A percentile compares a stretch with the other conserved stretches of the same genome.
phyloP scores from a whole-genome alignment of 2,113 vertebrate species.

The Seriola rivoliana region DNA sequence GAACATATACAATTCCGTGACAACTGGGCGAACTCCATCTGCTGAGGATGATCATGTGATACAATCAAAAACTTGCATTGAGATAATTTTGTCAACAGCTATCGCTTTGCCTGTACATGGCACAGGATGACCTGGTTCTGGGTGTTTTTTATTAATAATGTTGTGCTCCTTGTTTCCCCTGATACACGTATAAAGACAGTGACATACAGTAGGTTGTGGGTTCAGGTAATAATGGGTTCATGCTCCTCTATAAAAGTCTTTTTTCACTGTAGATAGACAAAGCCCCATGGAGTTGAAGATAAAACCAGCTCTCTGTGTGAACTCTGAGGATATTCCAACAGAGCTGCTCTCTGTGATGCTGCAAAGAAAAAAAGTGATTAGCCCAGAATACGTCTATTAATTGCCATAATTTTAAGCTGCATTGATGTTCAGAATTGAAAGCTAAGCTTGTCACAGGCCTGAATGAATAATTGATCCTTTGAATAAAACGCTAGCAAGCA shows the following conservation, averaged over 20 bases:
- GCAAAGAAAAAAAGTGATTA: conserved; percentile 31
- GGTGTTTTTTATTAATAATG: not conserved
- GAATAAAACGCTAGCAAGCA: conserved; percentile 45
- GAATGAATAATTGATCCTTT: conserved; percentile 67
- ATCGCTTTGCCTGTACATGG: not conserved
- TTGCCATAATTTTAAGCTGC: conserved; percentile 35
- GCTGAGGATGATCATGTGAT: no score
- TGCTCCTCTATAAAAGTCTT: conserved; percentile 3
- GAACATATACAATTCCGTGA: no score
- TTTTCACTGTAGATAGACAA: conserved; percentile 9
- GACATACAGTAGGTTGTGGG: not conserved
- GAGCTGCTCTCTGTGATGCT: conserved; percentile 43
- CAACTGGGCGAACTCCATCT: no score
- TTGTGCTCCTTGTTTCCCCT: not conserved
- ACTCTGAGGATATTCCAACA: conserved; percentile 19
- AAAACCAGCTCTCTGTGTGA: conserved; percentile 20
- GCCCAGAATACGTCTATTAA: conserved; percentile 49
- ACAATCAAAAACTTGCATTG: not conserved
- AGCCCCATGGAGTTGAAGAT: conserved; percentile 32
- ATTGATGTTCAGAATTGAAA: conserved; percentile 72
- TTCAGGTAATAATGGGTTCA: not conserved
- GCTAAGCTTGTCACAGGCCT: conserved; percentile 52
- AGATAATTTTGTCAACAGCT: no score
- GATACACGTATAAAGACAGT: not conserved
- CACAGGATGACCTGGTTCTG: not conserved